Conservation (phyloP, 2,797 vertebrate genomes). For the Chelon labrosus region DNA sequence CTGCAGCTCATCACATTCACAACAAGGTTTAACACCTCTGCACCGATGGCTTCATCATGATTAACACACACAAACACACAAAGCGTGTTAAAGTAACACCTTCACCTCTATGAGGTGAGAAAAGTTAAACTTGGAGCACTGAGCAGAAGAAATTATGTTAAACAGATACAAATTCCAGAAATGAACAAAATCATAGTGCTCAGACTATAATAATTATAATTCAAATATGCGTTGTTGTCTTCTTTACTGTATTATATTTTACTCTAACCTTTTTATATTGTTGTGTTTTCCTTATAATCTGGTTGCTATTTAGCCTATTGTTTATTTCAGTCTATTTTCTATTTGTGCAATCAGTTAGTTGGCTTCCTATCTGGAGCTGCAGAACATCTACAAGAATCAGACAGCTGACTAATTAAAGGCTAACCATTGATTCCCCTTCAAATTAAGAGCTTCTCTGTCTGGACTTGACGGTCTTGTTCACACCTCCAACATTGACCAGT, state of each 20-base stretch:
- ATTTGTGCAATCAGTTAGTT: background rate
- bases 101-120: conserved; percentile 44
- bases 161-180: background rate
- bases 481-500: background rate
- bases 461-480: background rate
- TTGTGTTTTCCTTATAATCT: background rate
- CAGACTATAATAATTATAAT: background rate
- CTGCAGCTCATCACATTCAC: conserved; percentile 55
- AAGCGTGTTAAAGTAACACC: conserved; percentile 29
- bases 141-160: background rate
- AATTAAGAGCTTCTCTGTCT: background rate
- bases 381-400: background rate
- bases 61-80: conserved; percentile 20
- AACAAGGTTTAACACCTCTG: conserved; percentile 64
- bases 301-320: background rate
- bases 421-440: background rate
- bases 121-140: conserved; percentile 23
- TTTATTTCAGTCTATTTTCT: background rate
- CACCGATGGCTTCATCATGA: conserved; percentile 49
- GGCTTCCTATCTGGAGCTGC: background rate
- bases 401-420: background rate
- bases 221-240: background rate
- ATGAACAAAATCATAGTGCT: background rate
- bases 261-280: background rate
- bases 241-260: background rate